Base-by-base conservation (phyloP, 37 sponge, comb jelly and placozoan species). In the Beroe forskalii region DNA sequence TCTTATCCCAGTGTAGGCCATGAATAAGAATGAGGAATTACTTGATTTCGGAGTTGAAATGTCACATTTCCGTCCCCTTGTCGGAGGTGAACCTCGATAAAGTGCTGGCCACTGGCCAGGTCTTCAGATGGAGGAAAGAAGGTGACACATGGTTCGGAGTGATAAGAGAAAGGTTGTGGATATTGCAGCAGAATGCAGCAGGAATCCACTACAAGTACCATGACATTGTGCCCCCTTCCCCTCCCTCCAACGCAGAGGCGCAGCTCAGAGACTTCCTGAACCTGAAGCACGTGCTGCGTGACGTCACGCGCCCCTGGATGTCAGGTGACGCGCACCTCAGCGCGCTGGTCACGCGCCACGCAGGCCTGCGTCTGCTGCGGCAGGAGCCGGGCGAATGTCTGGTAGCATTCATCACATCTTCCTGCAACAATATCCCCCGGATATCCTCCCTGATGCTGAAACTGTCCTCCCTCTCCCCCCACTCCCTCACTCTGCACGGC, bases 391-490 rank as follows among this genome's bases (percentile, higher is more conserved):
- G 93, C 14, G 96, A 97, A 76, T 90, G 90, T 40, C 61, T 97
- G 1, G 90, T 97, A 20, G 62, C 95, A 32, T 97, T 97, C 62
- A 97, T 97, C 35, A 96, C 96, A 32, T 97, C 98, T 20, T 92
- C 98, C 60, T 95, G 95, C 91, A 97, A 97, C 93, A 93, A 97
- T 48, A 94, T 96, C 24, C 48, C 91, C 0, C 83, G 98, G 24
- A 97, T 97, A 62, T 64, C 93, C 24, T 72, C 67, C 40, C 95
- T 97, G 93, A 43, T 97, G 36, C 42, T 80, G 33, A 92, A 91
- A 33, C 92, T 97, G 41, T 94, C 94, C 27, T 22, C 8, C 1
- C 86, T 80, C 2, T 80, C 86, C 55, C 25, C 28, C 2, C 55
- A 44, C 28, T 38, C 19, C 48, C 1, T 44, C 55, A 28, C 86